Percentiles rank a stretch among this genome's conserved stretches.
Evolutionary conservation across 2,888 invertebrate species (phyloP).

Genomic region (Oscheius onirici): DNA sequence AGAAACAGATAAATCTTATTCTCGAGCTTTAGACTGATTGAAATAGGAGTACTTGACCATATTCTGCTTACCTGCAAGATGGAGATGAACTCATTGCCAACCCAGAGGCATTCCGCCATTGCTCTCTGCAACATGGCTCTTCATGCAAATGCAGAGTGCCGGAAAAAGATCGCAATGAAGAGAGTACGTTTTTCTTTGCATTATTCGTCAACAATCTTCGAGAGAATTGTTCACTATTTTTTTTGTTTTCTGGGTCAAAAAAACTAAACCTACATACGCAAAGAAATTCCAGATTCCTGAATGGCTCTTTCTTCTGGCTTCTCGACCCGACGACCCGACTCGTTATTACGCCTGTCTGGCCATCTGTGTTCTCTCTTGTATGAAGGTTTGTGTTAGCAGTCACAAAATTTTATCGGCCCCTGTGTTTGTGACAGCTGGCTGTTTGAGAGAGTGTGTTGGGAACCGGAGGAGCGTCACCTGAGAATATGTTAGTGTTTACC

Average conservation of each 20-base stretch:
- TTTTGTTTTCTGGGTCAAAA: neutral
- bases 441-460: conserved; percentile 1
- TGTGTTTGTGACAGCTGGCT: neutral
- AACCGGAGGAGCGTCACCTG: neutral
- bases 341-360: conserved; percentile 98
- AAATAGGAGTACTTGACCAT: conserved; percentile 67
- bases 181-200: conserved; percentile 66
- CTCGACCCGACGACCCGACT: conserved; percentile 85
- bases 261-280: no score
- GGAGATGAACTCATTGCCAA: conserved; percentile 61
- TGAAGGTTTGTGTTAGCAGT: conserved; percentile 41
- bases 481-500: no score
- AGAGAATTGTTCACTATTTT: neutral
- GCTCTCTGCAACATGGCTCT: conserved; percentile 94
- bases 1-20: neutral
- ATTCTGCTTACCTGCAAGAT: conserved; percentile 68
- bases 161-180: conserved; percentile 73
- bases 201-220: neutral
- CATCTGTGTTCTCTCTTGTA: conserved; percentile 80
- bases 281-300: conserved; percentile 72
- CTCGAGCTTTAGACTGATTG: conserved; percentile 60
- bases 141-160: conserved; percentile 78
- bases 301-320: conserved; percentile 96
- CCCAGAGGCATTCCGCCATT: conserved; percentile 86
- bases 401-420: neutral